Conservation (phyloP, 1,140 invertebrate species). For the Ostrea edulis region DNA sequence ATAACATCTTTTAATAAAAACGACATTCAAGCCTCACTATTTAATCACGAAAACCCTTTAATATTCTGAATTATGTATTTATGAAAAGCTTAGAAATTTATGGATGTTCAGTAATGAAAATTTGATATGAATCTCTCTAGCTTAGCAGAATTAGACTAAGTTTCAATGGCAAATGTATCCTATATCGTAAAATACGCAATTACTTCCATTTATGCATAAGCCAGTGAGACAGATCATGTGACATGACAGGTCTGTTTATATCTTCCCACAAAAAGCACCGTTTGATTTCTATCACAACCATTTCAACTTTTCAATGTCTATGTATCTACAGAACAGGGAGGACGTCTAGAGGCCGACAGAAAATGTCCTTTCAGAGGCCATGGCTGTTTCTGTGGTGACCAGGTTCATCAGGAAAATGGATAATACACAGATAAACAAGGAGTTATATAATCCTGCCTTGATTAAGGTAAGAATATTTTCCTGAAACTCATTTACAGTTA, state of each 20-base stretch:
- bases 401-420: not conserved
- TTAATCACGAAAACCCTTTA: slow-evolving; percentile 35
- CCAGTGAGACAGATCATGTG: not conserved
- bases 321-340: not conserved
- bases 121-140: slow-evolving; percentile 34
- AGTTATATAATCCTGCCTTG: not conserved
- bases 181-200: slow-evolving; percentile 30
- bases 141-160: not conserved
- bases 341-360: not conserved
- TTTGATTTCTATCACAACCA: not conserved
- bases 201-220: not conserved
- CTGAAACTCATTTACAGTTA: not conserved
- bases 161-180: slow-evolving; percentile 24
- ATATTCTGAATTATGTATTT: slow-evolving; percentile 33
- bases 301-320: not conserved
- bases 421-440: not conserved
- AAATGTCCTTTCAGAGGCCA: not conserved
- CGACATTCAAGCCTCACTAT: slow-evolving; percentile 34
- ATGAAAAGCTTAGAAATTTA: slow-evolving; percentile 38
- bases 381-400: not conserved
- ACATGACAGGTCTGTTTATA: not conserved
- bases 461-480: slow-evolving; percentile 5
- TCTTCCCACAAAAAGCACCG: not conserved
- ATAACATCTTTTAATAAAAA: slow-evolving; percentile 38
- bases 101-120: slow-evolving; percentile 37